Evolutionary conservation across 1,140 invertebrate species (phyloP), one percentile per base, ranked within the genome.

Genomic region (Neodiprion fabricii): DNA sequence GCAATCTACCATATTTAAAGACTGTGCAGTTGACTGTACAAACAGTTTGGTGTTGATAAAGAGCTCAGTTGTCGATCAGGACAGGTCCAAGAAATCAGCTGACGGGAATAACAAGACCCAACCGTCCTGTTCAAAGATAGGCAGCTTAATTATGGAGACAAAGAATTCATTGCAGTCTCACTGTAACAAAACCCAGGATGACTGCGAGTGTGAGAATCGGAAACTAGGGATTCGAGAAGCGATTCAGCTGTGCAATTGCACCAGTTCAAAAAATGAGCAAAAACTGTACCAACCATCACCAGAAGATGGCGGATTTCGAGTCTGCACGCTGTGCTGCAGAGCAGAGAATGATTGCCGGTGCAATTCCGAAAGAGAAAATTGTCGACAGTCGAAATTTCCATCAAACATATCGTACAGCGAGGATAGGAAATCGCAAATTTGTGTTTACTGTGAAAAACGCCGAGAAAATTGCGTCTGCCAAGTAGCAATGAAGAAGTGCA

Each of bases 391-490:
- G 49, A 67, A 67, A 48, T 67, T 48, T 73, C 50, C 53, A 23
- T 61, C 53, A 0, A 68, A 28, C 2, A 28, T 48, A 7, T 67
- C 11, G 7, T 50, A 67, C 7, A 48, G 66, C 12, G n/a, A 9
- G 0, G 49, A 10, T 53, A 68, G 69, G 40, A 81, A 75, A 11
- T 70, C 77, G 12, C 79, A 80, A 79, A 77, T 82, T 11, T 84
- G 82, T 40, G 53, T 81, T 7, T 78, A 82, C 11, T 84, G 82
- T 50, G 77, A 80, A 49, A 76, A 81, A 68, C 74, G 77, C 8
- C 75, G 49, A 12, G 78, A 81, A 7, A 76, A 74, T 5, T 83
- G 82, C 70, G 74, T 67, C 8, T 84, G 82, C 49, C 77, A n/a
- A n/a, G 68, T 70, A 4, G 76, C 78, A 4, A 47, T 78, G n/a